These are phyloP conservation scores for Caranx melampygus DNA, from an alignment of 2,113 vertebrate genomes.

Conservation along the genomic window DNA sequence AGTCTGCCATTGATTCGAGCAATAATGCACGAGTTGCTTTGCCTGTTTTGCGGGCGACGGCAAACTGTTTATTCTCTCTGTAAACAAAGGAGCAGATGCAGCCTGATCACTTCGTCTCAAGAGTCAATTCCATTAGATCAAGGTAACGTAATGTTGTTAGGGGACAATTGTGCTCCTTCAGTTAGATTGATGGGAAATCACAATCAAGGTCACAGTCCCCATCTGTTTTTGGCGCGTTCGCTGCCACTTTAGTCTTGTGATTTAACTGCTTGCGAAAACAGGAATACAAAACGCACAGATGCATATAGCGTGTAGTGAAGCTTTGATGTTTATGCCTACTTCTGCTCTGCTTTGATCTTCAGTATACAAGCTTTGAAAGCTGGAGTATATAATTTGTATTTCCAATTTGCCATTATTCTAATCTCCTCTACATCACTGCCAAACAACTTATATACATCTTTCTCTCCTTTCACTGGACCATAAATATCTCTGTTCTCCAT, in stretches of 20 bases:
- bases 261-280: conserved; percentile 20
- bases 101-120: conserved; percentile 58
- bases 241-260: not conserved
- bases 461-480: not conserved
- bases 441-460: not conserved
- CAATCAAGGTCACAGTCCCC: conserved; percentile 42
- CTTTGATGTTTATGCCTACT: not conserved
- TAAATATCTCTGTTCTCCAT: not conserved
- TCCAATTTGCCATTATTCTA: not conserved
- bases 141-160: conserved; percentile 51
- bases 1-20: conserved; percentile 57
- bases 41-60: conserved; percentile 41
- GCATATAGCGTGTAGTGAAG: not conserved
- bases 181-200: conserved; percentile 48
- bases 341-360: conserved; percentile 3
- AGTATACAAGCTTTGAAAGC: not conserved
- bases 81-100: conserved; percentile 60
- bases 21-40: conserved; percentile 52
- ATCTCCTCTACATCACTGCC: not conserved
- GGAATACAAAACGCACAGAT: not conserved
- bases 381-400: not conserved
- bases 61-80: conserved; percentile 34
- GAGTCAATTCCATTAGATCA: conserved; percentile 59
- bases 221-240: conserved; percentile 3
- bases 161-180: conserved; percentile 37